These are phyloP conservation scores for Eidolon dupreanum DNA, from an alignment of 2,797 vertebrate species.

Conservation along the genomic window DNA sequence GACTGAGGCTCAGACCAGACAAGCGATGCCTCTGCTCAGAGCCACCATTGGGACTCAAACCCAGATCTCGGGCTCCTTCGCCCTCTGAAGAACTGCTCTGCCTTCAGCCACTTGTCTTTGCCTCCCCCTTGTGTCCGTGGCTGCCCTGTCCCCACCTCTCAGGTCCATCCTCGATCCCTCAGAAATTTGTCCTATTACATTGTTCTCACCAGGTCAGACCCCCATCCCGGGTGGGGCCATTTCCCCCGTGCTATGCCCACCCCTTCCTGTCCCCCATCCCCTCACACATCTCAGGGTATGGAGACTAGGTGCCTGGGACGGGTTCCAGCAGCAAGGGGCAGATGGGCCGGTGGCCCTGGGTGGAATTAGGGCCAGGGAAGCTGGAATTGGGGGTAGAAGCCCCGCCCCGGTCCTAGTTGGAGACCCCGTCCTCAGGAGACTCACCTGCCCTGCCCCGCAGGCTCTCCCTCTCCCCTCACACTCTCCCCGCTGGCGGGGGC, in stretches of 20 bases:
- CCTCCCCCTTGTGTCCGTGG: neutral
- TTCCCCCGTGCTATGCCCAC: neutral
- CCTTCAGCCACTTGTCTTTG: neutral
- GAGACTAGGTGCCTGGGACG: neutral
- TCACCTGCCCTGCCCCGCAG: slow-evolving; percentile 73
- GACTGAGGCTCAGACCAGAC: neutral
- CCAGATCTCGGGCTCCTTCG: neutral
- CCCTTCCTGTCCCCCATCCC: neutral
- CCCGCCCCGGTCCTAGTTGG: neutral
- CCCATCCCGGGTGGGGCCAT: neutral
- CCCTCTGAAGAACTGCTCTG: neutral
- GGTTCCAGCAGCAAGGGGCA: neutral
- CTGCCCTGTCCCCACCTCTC: no score
- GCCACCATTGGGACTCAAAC: neutral
- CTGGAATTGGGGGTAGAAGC: neutral
- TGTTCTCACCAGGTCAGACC: neutral
- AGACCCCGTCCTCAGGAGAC: neutral
- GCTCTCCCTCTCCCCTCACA: slow-evolving; percentile 66
- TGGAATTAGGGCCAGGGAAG: neutral
- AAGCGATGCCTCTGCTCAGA: neutral
- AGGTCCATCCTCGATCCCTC: no score
- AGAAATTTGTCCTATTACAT: neutral
- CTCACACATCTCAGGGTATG: neutral
- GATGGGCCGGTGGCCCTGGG: neutral
- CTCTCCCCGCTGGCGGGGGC: slow-evolving; percentile 38